Percentiles rank a stretch among this genome's conserved stretches.
These are phyloP conservation scores for Passerculus sandwichensis DNA, from an alignment of 2,797 vertebrate genomes.

Conservation along the genomic window DNA sequence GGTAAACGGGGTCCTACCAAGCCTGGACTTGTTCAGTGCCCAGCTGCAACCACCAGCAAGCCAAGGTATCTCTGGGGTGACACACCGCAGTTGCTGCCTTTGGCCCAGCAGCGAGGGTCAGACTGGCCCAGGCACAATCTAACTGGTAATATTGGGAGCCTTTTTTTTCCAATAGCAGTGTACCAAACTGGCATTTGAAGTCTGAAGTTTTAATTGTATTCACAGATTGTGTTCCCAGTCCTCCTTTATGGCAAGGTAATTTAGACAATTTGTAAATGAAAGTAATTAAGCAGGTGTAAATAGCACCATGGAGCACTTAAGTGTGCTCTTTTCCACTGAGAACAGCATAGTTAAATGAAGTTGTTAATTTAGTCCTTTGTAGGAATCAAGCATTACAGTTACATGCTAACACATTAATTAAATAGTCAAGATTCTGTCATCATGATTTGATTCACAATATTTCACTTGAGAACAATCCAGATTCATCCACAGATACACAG, in stretches of 20 bases:
- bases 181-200: not conserved
- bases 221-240: not conserved
- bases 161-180: no score
- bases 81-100: no score
- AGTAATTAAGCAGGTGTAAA: slow-evolving; percentile 44
- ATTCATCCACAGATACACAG: not conserved
- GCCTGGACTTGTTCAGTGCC: no score
- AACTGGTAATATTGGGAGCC: no score
- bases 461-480: slow-evolving; percentile 46
- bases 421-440: slow-evolving; percentile 30
- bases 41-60: no score
- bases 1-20: no score
- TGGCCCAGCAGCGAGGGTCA: no score
- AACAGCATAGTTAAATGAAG: slow-evolving; percentile 17
- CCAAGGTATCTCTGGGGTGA: no score
- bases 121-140: no score
- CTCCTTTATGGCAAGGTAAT: not conserved
- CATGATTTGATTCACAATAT: slow-evolving; percentile 38
- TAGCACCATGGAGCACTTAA: slow-evolving; percentile 9
- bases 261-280: slow-evolving; percentile 25
- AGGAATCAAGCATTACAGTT: not conserved
- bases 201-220: not conserved
- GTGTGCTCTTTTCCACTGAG: slow-evolving; percentile 15
- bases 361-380: slow-evolving; percentile 39
- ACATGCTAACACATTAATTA: slow-evolving; percentile 26